Percentiles rank a stretch among this genome's conserved stretches.
Conservation (phyloP, 2,113 vertebrate species). For the Phrynosoma platyrhinos region DNA sequence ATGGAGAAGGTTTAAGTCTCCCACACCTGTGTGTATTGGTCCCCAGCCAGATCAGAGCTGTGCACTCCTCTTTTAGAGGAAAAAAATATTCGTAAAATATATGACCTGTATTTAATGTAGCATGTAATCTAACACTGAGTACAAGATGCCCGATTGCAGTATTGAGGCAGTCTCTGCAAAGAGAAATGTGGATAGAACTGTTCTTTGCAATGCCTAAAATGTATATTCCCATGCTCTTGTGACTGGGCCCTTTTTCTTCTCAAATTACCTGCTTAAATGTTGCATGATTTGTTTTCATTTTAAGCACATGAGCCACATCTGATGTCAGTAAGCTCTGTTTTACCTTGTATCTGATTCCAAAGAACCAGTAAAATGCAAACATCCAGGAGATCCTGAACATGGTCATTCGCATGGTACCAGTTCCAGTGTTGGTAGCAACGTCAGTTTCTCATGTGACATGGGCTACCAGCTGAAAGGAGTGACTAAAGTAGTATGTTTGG, state of each 20-base stretch:
- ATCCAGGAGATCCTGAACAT: conserved; percentile 85
- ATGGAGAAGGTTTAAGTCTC: too few species aligned
- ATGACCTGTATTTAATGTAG: neutral
- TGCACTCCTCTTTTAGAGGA: neutral
- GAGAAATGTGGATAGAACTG: conserved; percentile 10
- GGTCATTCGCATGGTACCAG: conserved; percentile 81
- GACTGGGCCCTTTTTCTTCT: neutral
- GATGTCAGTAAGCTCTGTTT: conserved; percentile 23
- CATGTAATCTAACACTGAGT: neutral
- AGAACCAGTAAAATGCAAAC: conserved; percentile 90
- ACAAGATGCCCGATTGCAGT: neutral
- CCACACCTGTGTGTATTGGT: too few species aligned
- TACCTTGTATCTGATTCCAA: conserved; percentile 55
- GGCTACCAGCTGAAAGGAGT: conserved; percentile 85
- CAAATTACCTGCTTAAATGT: conserved; percentile 19
- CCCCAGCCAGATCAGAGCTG: too few species aligned
- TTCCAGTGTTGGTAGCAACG: conserved; percentile 84
- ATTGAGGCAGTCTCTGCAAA: neutral
- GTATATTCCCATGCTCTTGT: neutral
- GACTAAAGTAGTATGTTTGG: conserved; percentile 79
- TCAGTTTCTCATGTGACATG: conserved; percentile 85
- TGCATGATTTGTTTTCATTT: conserved; percentile 27
- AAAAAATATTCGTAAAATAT: neutral
- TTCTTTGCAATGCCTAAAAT: neutral
- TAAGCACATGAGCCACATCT: conserved; percentile 28